These are phyloP conservation scores for Corythoichthys intestinalis DNA, from an alignment of 2,113 vertebrate species.

Conservation along the genomic window DNA sequence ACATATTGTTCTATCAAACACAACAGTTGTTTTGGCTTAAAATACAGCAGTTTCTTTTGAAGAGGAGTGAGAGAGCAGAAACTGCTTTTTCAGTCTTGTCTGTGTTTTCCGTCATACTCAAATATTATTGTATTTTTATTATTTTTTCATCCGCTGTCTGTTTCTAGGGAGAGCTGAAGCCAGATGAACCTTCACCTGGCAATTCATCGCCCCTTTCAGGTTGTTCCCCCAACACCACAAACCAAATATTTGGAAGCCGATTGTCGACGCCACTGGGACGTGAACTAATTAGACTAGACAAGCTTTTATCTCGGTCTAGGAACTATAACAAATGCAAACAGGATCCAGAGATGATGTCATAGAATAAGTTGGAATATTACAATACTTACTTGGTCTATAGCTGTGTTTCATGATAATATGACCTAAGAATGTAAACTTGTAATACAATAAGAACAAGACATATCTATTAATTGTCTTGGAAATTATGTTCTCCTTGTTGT, in stretches of 20 bases:
- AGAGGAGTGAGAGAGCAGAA: too few species aligned
- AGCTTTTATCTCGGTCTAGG: slow-evolving; percentile 50
- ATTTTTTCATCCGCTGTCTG: neutral
- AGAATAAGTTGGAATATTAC: neutral
- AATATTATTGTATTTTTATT: too few species aligned
- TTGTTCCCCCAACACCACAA: slow-evolving; percentile 70
- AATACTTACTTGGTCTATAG: neutral
- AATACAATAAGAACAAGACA: neutral
- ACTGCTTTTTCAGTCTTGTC: too few species aligned
- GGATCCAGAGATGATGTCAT: slow-evolving; percentile 67
- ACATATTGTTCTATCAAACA: too few species aligned
- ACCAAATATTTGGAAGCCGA: slow-evolving; percentile 72
- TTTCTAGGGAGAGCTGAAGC: slow-evolving; percentile 70
- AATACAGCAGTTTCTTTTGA: too few species aligned
- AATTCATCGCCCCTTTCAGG: slow-evolving; percentile 68
- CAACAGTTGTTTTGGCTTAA: too few species aligned
- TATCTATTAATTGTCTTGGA: neutral
- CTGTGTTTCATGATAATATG: neutral
- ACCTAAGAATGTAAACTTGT: neutral
- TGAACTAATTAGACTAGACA: slow-evolving; percentile 73
- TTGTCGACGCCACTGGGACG: slow-evolving; percentile 73
- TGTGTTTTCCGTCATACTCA: too few species aligned
- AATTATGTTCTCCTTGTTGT: neutral
- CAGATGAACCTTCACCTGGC: slow-evolving; percentile 62
- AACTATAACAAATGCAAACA: slow-evolving; percentile 64